Conservation (phyloP, 2,113 vertebrate species). For the Castor canadensis region DNA sequence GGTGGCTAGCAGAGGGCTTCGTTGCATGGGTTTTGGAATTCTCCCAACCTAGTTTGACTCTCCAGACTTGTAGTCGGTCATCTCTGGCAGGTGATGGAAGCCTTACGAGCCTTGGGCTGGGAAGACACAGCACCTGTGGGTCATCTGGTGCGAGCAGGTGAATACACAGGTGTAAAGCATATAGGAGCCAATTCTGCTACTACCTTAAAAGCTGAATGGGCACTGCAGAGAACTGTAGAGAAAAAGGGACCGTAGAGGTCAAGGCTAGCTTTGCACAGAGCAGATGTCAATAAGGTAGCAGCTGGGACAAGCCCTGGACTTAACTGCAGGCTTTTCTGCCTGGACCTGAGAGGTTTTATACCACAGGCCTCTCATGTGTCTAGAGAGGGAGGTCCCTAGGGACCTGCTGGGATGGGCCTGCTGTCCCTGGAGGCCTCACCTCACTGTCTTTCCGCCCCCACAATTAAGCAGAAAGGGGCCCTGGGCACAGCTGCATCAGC, state of each 20-base stretch:
- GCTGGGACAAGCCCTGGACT: background rate
- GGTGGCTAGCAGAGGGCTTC: background rate
- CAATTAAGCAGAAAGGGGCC: rapidly evolving
- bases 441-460: background rate
- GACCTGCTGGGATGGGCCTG: background rate
- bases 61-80: rapidly evolving
- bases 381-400: background rate
- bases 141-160: background rate
- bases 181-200: rapidly evolving
- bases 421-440: background rate
- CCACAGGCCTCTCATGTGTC: background rate
- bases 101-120: background rate
- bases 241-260: background rate
- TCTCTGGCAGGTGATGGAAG: background rate
- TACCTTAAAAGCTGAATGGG: background rate
- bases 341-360: background rate
- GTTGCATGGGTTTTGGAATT: background rate
- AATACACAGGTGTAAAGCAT: background rate
- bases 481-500: background rate
- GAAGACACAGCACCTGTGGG: too few relatives aligned
- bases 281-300: background rate
- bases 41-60: too few relatives aligned
- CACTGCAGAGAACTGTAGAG: background rate
- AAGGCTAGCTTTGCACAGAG: background rate
- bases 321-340: background rate